Evolutionary conservation across 2,888 invertebrate species (phyloP), one percentile per base, ranked within the genome.

Genomic region (Venusia cambrica): DNA sequence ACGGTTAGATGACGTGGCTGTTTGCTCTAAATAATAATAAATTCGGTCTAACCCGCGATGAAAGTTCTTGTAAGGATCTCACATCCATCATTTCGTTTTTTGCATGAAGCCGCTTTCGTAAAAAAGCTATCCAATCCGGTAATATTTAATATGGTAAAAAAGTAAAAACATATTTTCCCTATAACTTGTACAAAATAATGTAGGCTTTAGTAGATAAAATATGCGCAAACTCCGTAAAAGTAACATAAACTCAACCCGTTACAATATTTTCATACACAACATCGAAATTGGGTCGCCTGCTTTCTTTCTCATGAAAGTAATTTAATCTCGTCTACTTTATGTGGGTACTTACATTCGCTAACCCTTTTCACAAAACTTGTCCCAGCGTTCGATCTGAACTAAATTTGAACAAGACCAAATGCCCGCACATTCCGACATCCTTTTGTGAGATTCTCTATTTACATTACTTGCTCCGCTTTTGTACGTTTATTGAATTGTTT

Each of bases 291-390:
- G 55, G 60, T 62, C 48, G 51, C 38, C 48, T 54, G 53, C 55
- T 64, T 66, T 63, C 60, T 64, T 67, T 69, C 66, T 62, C 62
- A 65, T 68, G 62, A 60, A 68, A 73, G 71, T 76, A 76, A 79
- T 78, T 75, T 76, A 75, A 78, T 80, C 64, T 75, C 54, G 57
- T 68, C 61, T 69, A 61, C 66, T 78, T 68, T 68, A 69, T 71
- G 60, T 51, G 56, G 41, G 46, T 63, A 65, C 47, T 52, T 64
- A 68, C 60, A 64, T 70, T 66, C 61, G 68, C 64, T 64, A 75
- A 81, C 79, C 83, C 81, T 83, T 81, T 76, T 83, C 74, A 74
- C 63, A 62, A 56, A 80, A 80, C 65, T 76, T 77, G 70, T 73
- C 73, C 60, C 64, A 62, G 66, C 73, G 76, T 81, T 81, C 77